These are phyloP conservation scores for Caenorhabditis sp. DNA, from an alignment of 2,888 invertebrate species.

Conservation along the genomic window DNA sequence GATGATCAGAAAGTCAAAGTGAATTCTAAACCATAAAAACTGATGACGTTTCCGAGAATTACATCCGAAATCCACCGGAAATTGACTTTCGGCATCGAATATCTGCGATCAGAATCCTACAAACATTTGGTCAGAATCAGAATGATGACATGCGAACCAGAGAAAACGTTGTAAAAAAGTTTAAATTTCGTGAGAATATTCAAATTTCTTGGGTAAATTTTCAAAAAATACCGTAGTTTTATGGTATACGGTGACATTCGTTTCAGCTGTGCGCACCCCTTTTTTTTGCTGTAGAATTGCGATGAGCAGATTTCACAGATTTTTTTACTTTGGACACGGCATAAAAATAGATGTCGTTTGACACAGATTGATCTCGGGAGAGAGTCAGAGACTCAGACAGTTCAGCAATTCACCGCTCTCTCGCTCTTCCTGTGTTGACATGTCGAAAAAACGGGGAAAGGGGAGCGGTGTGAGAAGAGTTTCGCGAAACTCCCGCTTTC, in stretches of 20 bases:
- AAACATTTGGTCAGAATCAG: neutral
- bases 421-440: constrained; percentile 5
- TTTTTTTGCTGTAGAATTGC: too few relatives aligned
- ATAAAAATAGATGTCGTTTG: neutral
- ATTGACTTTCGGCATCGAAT: neutral
- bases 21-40: neutral
- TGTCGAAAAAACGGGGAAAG: constrained; percentile 18
- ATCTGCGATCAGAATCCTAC: neutral
- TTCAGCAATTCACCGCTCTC: too few relatives aligned
- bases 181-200: too few relatives aligned
- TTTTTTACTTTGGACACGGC: too few relatives aligned
- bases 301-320: too few relatives aligned
- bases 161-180: too few relatives aligned
- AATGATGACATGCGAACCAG: neutral
- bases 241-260: too few relatives aligned
- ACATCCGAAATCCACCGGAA: neutral
- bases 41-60: neutral
- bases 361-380: neutral
- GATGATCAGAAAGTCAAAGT: neutral
- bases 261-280: too few relatives aligned
- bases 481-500: constrained; percentile 9
- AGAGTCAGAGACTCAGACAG: neutral
- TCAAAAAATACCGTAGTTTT: too few relatives aligned
- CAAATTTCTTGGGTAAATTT: too few relatives aligned
- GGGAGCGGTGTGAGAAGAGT: constrained; percentile 24